Conservation (phyloP, 2,797 vertebrate genomes). For the Epinephelus coioides region DNA sequence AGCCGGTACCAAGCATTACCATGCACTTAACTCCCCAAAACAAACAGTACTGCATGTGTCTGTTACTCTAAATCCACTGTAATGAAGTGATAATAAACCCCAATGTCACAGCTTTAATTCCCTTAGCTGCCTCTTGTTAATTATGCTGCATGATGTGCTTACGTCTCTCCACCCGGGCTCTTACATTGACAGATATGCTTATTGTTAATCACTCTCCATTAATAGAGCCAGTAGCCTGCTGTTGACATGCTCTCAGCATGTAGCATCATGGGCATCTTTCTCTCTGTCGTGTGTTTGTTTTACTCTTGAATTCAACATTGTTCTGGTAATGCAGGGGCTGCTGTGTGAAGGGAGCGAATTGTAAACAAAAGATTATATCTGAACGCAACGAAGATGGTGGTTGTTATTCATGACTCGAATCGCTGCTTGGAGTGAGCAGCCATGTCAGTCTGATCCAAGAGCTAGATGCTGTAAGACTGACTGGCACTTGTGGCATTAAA, state of each 20-base stretch:
- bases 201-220: constrained; percentile 57
- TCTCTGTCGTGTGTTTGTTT: constrained; percentile 17
- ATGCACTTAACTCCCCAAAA: constrained; percentile 11
- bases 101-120: constrained; percentile 11
- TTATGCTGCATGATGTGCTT: constrained; percentile 30
- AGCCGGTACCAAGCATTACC: constrained; percentile 2
- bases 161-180: constrained; percentile 14
- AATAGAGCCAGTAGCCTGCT: constrained; percentile 37
- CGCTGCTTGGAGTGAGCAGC: constrained; percentile 37
- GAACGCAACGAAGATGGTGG: constrained; percentile 24
- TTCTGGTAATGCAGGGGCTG: constrained; percentile 39
- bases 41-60: constrained; percentile 16
- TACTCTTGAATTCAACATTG: constrained; percentile 24
- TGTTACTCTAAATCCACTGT: constrained; percentile 15
- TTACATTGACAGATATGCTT: constrained; percentile 50
- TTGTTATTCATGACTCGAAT: constrained; percentile 61
- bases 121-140: constrained; percentile 30
- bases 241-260: constrained; percentile 38
- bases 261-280: constrained; percentile 19
- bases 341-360: constrained; percentile 36
- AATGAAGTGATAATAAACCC: constrained; percentile 43
- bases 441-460: constrained; percentile 54
- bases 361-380: constrained; percentile 69
- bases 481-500: constrained; percentile 36
- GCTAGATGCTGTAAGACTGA: constrained; percentile 41